phyloP scores from a whole-genome alignment of 1,140 invertebrate species.

The Hyphantria cunea region DNA sequence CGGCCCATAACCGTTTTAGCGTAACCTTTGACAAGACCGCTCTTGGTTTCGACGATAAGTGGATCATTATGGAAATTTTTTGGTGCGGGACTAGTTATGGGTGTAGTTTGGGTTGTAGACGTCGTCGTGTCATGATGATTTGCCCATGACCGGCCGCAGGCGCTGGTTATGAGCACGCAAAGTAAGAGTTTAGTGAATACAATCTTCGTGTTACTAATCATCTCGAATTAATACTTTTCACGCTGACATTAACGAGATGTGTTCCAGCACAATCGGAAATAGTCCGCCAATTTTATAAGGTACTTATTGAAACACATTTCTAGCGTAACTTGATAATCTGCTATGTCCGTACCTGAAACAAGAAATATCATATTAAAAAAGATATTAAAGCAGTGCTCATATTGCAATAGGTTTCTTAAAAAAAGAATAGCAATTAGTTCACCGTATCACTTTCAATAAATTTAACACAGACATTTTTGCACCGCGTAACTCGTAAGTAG shows the following conservation, averaged over 20 bases:
- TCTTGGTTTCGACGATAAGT: slow-evolving; percentile 90
- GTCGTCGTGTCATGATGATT: slow-evolving; percentile 80
- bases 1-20: slow-evolving; percentile 89
- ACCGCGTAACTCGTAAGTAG: background rate
- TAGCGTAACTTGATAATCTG: slow-evolving; percentile 36
- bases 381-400: background rate
- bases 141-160: slow-evolving; percentile 73
- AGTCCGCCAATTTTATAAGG: slow-evolving; percentile 67
- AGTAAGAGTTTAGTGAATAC: slow-evolving; percentile 70
- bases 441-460: too few species aligned
- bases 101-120: slow-evolving; percentile 78
- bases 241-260: slow-evolving; percentile 51
- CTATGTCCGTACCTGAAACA: slow-evolving; percentile 60
- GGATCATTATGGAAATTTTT: slow-evolving; percentile 86
- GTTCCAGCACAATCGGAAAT: slow-evolving; percentile 60
- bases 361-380: slow-evolving; percentile 29
- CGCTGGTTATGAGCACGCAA: slow-evolving; percentile 54
- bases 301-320: slow-evolving; percentile 75
- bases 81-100: slow-evolving; percentile 74
- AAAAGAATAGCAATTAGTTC: too few species aligned
- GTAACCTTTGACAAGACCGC: slow-evolving; percentile 89
- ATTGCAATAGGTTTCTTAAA: background rate
- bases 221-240: slow-evolving; percentile 43
- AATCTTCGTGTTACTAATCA: slow-evolving; percentile 65
- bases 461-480: background rate